Conservation (phyloP, 2,113 vertebrate species). For the Prionailurus bengalensis region DNA sequence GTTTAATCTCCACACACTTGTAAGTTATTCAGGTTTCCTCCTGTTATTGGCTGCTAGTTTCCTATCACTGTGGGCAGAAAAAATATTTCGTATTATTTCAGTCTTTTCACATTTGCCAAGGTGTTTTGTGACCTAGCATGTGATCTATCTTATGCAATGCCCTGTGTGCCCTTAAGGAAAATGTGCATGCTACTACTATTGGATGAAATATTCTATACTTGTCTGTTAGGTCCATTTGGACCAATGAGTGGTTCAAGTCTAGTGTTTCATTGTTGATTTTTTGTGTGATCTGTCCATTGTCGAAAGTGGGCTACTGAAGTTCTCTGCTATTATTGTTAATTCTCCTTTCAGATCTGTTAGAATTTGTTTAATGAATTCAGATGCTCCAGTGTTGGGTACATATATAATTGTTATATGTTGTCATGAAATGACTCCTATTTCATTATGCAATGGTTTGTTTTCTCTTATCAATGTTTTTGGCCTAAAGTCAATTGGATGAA, state of each 20-base stretch:
- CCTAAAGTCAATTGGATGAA: background rate
- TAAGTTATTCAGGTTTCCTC: background rate
- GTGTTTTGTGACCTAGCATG: background rate
- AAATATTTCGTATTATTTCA: background rate
- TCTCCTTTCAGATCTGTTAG: background rate
- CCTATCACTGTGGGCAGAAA: background rate
- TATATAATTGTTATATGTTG: background rate
- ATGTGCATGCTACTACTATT: background rate
- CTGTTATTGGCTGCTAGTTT: background rate
- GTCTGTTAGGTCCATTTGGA: background rate
- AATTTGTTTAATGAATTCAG: background rate
- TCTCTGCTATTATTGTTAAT: background rate
- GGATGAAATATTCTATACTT: background rate
- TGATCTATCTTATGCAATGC: background rate
- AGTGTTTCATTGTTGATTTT: background rate
- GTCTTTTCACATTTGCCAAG: background rate
- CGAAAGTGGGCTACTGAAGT: background rate
- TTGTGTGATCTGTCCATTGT: background rate
- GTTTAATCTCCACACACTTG: background rate
- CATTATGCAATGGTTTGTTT: background rate
- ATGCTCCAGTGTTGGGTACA: background rate
- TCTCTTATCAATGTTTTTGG: background rate
- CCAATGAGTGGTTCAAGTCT: background rate
- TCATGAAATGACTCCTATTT: background rate
- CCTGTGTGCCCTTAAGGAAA: background rate